phyloP scores from a whole-genome alignment of 2,888 invertebrate species.

The Sphecodes monilicornis region DNA sequence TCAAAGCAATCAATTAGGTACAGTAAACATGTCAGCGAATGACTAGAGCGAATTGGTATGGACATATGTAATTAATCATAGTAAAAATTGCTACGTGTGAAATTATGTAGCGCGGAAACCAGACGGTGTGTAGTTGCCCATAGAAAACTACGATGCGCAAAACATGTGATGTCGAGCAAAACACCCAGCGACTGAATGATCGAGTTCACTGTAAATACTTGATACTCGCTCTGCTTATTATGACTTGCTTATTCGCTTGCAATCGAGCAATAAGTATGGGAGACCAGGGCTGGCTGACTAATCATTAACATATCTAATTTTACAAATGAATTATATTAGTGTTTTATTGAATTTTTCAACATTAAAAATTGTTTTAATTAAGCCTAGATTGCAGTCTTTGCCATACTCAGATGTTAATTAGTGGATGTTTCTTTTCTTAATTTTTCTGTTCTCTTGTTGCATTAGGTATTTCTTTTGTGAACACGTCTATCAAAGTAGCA shows the following conservation, averaged over 20 bases:
- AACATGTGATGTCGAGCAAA: not conserved
- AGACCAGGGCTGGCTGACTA: not conserved
- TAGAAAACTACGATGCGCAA: not conserved
- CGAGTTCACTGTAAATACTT: not conserved
- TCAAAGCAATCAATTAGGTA: not conserved
- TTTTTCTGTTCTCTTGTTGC: not conserved
- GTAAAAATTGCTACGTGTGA: not conserved
- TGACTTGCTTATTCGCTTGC: not conserved
- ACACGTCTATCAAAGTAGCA: too few species aligned
- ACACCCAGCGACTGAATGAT: not conserved
- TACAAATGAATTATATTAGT: not conserved
- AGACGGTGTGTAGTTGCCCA: not conserved
- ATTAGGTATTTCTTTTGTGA: too few species aligned
- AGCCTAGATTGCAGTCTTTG: not conserved
- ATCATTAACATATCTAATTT: not conserved
- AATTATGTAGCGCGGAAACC: not conserved
- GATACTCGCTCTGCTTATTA: not conserved
- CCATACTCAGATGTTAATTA: not conserved
- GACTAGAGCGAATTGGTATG: not conserved
- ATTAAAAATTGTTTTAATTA: not conserved
- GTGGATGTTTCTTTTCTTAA: not conserved
- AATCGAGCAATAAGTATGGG: too few species aligned
- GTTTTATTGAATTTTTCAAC: too few species aligned
- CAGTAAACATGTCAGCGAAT: not conserved
- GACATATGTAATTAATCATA: constrained; percentile 2